phyloP scores from a whole-genome alignment of 2,113 vertebrate genomes.

The Hemiprocne comata region DNA sequence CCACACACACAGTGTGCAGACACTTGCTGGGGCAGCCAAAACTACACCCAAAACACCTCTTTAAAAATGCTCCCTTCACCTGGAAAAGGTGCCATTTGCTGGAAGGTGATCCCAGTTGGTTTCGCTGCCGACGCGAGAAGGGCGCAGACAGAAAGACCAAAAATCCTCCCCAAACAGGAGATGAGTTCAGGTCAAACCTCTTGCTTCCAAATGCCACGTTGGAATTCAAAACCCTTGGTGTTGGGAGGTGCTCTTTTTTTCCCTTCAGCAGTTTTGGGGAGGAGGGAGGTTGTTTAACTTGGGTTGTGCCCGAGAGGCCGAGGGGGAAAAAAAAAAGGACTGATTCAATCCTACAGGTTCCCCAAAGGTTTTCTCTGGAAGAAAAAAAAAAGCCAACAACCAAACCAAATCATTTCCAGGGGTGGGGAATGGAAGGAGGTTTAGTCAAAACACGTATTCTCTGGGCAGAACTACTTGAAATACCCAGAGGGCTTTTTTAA shows the following conservation, averaged over 20 bases:
- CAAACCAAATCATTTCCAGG: background rate
- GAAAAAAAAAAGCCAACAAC: no score
- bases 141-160: background rate
- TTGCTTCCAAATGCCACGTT: background rate
- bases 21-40: background rate
- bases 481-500: background rate
- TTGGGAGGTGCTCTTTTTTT: background rate
- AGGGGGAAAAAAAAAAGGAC: background rate
- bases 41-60: background rate
- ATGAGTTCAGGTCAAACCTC: background rate
- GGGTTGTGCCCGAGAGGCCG: background rate
- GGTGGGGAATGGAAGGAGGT: background rate
- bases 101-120: background rate
- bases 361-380: background rate
- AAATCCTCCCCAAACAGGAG: background rate
- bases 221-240: background rate
- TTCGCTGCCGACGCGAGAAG: background rate
- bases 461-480: background rate
- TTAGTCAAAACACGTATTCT: background rate
- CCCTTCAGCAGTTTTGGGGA: background rate
- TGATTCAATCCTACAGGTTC: background rate
- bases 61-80: slow-evolving; percentile 15
- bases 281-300: background rate
- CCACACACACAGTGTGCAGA: background rate
- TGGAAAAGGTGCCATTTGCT: background rate